phyloP scores from a whole-genome alignment of 2,797 vertebrate species.

The Serranus cabrilla region DNA sequence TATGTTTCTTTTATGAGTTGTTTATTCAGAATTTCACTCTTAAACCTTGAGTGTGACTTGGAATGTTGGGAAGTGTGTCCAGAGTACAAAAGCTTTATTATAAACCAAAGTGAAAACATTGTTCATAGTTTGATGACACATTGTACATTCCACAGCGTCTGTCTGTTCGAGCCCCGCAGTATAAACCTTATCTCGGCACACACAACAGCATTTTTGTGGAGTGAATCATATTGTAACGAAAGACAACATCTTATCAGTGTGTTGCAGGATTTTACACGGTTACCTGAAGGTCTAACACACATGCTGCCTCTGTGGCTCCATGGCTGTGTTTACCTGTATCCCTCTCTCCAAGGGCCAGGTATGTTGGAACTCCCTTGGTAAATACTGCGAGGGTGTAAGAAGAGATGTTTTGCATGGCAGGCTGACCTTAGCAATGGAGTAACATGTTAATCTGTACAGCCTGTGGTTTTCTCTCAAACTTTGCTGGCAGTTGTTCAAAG shows the following conservation, averaged over 20 bases:
- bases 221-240: constrained; percentile 35
- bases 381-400: constrained; percentile 63
- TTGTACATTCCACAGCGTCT: constrained; percentile 47
- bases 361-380: constrained; percentile 72
- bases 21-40: constrained; percentile 20
- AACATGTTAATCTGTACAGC: constrained; percentile 46
- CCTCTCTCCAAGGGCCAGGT: constrained; percentile 51
- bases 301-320: background rate
- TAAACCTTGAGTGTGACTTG: background rate
- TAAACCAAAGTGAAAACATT: constrained; percentile 35
- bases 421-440: constrained; percentile 36
- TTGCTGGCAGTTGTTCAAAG: constrained; percentile 49
- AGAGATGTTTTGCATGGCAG: constrained; percentile 56
- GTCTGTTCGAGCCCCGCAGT: constrained; percentile 4
- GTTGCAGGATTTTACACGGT: constrained; percentile 35
- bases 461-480: constrained; percentile 40
- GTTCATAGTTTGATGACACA: constrained; percentile 22
- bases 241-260: constrained; percentile 48
- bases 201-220: constrained; percentile 45
- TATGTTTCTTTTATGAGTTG: constrained; percentile 21
- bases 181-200: constrained; percentile 20
- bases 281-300: constrained; percentile 48
- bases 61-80: background rate
- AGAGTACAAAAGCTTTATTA: constrained; percentile 29
- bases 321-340: constrained; percentile 57